A percentile compares a stretch with the other conserved stretches of the same genome.
Conservation (phyloP, 1,140 invertebrate genomes). For the Ridgeia piscesae region DNA sequence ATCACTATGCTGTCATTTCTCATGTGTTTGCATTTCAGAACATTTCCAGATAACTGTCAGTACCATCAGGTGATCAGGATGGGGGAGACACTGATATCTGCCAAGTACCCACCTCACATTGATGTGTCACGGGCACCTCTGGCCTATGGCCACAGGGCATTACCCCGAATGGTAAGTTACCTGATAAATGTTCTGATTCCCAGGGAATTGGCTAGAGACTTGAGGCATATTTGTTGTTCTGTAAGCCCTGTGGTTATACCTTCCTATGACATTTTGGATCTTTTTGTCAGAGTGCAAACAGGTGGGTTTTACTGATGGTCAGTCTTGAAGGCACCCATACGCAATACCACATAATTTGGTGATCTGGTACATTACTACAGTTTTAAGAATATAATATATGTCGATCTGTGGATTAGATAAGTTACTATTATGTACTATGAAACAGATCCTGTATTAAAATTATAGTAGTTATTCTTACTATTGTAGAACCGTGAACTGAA, state of each 20-base stretch:
- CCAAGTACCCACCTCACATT: constrained; percentile 29
- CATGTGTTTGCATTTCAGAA: neutral
- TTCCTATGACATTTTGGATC: too few relatives aligned
- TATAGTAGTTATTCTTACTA: neutral
- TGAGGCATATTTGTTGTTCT: too few relatives aligned
- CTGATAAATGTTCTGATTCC: neutral
- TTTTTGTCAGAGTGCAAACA: too few relatives aligned
- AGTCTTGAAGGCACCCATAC: too few relatives aligned
- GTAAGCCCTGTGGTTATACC: neutral
- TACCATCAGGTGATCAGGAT: neutral
- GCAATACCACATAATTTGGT: too few relatives aligned
- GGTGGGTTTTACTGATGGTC: too few relatives aligned
- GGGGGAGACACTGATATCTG: constrained; percentile 27
- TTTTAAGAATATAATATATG: too few relatives aligned
- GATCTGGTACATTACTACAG: too few relatives aligned
- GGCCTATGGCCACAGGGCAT: constrained; percentile 27
- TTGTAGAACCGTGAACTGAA: constrained; percentile 55
- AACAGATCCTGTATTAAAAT: too few relatives aligned
- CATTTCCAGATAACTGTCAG: neutral
- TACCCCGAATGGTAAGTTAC: constrained; percentile 23
- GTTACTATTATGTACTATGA: neutral
- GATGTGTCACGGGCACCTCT: constrained; percentile 22
- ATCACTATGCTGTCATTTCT: neutral
- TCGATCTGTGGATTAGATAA: neutral
- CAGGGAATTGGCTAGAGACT: too few relatives aligned